Conservation (phyloP, 2,113 vertebrate genomes). For the Coturnix japonica region DNA sequence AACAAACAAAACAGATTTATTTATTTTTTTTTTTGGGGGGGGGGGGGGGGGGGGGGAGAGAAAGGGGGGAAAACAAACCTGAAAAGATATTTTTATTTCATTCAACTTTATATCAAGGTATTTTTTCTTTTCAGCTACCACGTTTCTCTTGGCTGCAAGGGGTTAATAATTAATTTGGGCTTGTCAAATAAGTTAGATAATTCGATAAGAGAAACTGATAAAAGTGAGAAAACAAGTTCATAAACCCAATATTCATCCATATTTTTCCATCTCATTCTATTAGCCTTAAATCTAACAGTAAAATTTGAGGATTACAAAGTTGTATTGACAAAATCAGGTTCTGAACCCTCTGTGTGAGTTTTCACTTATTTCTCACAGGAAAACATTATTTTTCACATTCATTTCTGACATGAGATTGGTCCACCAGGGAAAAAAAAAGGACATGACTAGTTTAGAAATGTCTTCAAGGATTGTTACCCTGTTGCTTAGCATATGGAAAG, state of each 20-base stretch:
- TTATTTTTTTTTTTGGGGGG: not conserved
- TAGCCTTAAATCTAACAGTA: not conserved
- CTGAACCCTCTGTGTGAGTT: not conserved
- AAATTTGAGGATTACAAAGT: not conserved
- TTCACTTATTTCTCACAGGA: not conserved
- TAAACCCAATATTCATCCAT: not conserved
- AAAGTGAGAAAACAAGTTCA: not conserved
- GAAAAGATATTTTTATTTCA: not conserved
- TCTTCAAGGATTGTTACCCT: not conserved
- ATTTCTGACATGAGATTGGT: not conserved
- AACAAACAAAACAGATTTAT: not conserved
- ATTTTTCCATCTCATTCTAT: not conserved
- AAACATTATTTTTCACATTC: not conserved
- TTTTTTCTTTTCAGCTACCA: not conserved
- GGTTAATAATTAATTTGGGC: not conserved
- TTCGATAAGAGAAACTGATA: not conserved
- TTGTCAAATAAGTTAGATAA: not conserved
- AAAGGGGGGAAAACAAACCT: not conserved
- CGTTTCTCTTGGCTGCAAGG: not conserved
- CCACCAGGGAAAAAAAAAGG: not conserved
- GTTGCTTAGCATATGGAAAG: not conserved
- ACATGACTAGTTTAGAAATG: not conserved
- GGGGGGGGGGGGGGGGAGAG: not conserved
- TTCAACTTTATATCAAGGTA: not conserved
- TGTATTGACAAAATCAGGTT: not conserved